Evolutionary conservation across 64 coral and sea anemone genomes (phyloP), one percentile per base, ranked within the genome.

Genomic region (Catalaphyllia jardinei): DNA sequence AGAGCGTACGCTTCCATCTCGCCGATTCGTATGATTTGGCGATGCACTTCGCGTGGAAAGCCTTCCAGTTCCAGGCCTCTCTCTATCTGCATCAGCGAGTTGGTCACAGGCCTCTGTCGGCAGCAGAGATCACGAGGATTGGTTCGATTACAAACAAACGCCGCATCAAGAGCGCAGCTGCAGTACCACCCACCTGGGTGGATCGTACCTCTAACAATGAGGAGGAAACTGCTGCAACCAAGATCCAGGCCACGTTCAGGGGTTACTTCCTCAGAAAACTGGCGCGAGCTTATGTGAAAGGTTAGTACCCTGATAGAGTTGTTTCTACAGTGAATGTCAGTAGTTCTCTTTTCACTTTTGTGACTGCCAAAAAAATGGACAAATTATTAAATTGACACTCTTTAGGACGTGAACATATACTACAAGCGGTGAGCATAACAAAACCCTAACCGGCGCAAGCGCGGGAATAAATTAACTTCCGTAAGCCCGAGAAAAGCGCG

Each of bases 31-130:
- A 93, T 31, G 90, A 92, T 27, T 29, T 83, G 17, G 86, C 87
- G 19, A 99, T 95, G 97, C 97, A 95, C 78, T 99, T 99, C 72
- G 97, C 97, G 11, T 99, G 97, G 97, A 99, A 99, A 86, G 97
- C 97, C 35, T 95, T 99, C 28, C 79, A 79, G 35, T 99, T 95
- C 75, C 91, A 95, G 63, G 94, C 94, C 38, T 92, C 91, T 27
- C 72, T 99, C 52, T 90, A 91, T 24, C 76, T 99, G 72, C 82
- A 77, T 29, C 93, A 99, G 74, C 88, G 92, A 14, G 81, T 93
- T 25, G 85, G 88, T 15, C 80, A 83, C 74, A 88, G 97, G 75
- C 97, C 97, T 4, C 71, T 93, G 72, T 99, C 97, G 17, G 91
- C 97, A 51, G 91, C 88, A 64, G 93, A 99, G 65, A 95, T 99